Conservation (phyloP, 2,888 invertebrate genomes). For the Ophion ellenae region DNA sequence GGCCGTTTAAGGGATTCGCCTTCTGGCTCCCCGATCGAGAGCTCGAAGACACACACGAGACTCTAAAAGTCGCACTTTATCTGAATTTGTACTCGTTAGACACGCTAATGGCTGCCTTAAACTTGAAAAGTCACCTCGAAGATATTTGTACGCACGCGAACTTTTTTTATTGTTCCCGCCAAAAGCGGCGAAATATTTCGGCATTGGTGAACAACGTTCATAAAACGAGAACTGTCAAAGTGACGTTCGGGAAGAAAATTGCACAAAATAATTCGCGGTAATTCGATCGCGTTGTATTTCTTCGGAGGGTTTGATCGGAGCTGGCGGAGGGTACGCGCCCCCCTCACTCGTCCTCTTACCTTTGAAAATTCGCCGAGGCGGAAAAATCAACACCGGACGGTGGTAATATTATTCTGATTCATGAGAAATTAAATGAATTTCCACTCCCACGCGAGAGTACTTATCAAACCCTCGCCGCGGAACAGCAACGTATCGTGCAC, state of each 20-base stretch:
- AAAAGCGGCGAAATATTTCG: constrained; percentile 58
- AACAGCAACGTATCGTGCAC: constrained; percentile 55
- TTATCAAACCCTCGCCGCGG: constrained; percentile 11
- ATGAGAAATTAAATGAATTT: constrained; percentile 74
- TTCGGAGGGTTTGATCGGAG: constrained; percentile 20
- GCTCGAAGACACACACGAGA: constrained; percentile 38
- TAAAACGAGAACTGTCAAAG: constrained; percentile 46
- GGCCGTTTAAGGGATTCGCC: constrained; percentile 76
- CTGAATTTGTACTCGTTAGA: constrained; percentile 61
- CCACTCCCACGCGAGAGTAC: constrained; percentile 25
- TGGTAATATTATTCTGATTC: constrained; percentile 79
- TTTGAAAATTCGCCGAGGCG: constrained; percentile 69
- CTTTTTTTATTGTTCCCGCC: not conserved
- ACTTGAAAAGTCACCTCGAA: constrained; percentile 72
- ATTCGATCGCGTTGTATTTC: constrained; percentile 17
- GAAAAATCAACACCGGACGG: constrained; percentile 79
- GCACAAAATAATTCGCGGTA: constrained; percentile 9
- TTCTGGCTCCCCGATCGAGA: constrained; percentile 43
- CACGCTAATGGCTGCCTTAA: constrained; percentile 79
- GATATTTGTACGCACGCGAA: constrained; percentile 2
- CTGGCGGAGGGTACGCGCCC: constrained; percentile 47
- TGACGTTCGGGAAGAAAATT: constrained; percentile 39
- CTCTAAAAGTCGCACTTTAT: constrained; percentile 46
- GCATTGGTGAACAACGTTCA: not conserved
- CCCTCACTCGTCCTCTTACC: constrained; percentile 51